These are phyloP conservation scores for Peromyscus polionotus DNA, from an alignment of 2,113 vertebrate genomes.

Conservation along the genomic window DNA sequence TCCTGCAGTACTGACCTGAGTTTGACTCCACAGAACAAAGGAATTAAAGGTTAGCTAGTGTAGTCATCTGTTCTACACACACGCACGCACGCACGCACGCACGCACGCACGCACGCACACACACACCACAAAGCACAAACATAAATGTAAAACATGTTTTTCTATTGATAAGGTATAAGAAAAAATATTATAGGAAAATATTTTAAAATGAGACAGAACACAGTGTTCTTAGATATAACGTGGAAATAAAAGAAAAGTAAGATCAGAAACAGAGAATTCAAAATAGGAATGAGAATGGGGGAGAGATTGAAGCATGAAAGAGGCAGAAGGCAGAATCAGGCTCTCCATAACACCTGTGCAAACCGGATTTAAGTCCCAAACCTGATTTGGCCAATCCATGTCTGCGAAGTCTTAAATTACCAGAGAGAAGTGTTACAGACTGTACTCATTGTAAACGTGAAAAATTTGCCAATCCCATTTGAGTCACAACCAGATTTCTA, in stretches of 20 bases:
- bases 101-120: background rate
- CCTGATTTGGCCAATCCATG: background rate
- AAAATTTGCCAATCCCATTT: background rate
- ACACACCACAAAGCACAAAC: background rate
- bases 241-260: fast-evolving
- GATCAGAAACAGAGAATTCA: background rate
- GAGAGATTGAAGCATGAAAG: background rate
- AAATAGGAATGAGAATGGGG: background rate
- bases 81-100: background rate
- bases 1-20: background rate
- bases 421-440: background rate
- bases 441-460: background rate
- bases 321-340: fast-evolving
- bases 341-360: fast-evolving
- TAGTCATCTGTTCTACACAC: background rate
- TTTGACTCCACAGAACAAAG: background rate
- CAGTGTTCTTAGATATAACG: background rate
- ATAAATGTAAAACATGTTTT: background rate
- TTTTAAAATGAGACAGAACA: background rate
- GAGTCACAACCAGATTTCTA: background rate
- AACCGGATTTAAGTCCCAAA: background rate
- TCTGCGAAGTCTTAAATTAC: background rate
- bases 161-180: background rate
- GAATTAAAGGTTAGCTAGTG: background rate
- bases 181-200: background rate